Evolutionary conservation across 2,888 invertebrate genomes (phyloP).

Genomic region (Tenthredo amoena): DNA sequence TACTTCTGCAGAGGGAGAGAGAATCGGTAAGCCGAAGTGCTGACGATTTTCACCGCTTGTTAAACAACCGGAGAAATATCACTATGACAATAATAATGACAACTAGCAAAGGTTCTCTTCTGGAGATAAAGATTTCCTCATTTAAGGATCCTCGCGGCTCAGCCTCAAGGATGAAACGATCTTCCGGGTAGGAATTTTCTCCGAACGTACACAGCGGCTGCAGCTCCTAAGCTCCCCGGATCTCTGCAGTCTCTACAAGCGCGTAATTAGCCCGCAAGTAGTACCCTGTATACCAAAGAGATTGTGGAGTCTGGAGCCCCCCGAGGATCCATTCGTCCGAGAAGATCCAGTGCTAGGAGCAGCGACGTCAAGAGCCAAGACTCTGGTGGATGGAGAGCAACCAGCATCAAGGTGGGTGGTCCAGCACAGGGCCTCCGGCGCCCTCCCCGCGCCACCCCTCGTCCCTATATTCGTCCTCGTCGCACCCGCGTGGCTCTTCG

Average conservation of each 20-base stretch:
- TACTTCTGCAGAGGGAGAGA: not conserved
- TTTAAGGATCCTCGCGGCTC: not conserved
- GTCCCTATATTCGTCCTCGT: conserved; percentile 38
- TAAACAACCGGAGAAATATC: not conserved
- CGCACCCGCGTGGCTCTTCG: conserved; percentile 44
- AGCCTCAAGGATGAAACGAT: not conserved
- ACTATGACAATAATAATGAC: not conserved
- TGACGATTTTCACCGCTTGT: not conserved
- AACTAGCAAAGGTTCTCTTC: not conserved
- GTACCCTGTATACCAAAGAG: conserved; percentile 17
- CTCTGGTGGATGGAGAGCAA: conserved; percentile 52
- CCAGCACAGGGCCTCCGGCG: conserved; percentile 64
- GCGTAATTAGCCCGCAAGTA: conserved; percentile 45
- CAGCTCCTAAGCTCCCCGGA: not conserved
- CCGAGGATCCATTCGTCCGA: conserved; percentile 48
- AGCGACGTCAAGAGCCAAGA: conserved; percentile 47
- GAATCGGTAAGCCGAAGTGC: not conserved
- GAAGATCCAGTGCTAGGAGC: conserved; percentile 48
- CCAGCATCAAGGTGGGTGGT: conserved; percentile 64
- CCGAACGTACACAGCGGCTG: not conserved
- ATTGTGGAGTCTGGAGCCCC: conserved; percentile 24
- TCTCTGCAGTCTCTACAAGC: not conserved
- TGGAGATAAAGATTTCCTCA: not conserved
- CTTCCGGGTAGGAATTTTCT: conserved; percentile 33
- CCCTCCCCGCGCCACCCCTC: conserved; percentile 57